Evolutionary conservation across 1,140 invertebrate genomes (phyloP), one percentile per base, ranked within the genome.

Genomic region (Brachionus angularis): DNA sequence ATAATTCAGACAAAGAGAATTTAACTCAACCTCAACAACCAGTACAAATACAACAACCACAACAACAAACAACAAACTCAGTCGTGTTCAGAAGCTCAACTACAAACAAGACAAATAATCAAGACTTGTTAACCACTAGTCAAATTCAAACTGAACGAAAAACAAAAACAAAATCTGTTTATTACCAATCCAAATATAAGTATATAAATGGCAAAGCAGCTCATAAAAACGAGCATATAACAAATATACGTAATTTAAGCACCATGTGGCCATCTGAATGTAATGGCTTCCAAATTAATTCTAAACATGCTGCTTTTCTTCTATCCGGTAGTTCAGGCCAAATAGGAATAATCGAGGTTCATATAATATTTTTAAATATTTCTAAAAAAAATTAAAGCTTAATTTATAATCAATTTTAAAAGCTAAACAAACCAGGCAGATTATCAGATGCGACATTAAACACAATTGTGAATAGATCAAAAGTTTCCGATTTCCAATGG

Each of bases 251-350:
- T 50, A 93, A 93, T 77, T 83, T 96, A 5, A 91, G 90, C 79
- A 86, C 90, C 46, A 91, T 91, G 77, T 88, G 95, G 75, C 90
- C 91, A 3, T 90, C 91, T 27, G 92, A 96, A 80, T 93, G 91
- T 79, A 90, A 96, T 82, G 89, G 91, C 46, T 93, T 96, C 79
- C 89, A 90, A 79, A 90, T 88, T 0, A 96, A 96, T 83, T 84
- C 86, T 7, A 85, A 88, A 72, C 84, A 90, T 33, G 90, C 91
- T 62, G 91, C 90, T 1, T 87, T 96, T 8, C 91, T 91, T 1
- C 80, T 95, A 12, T 88, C 88, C 71, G 91, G 91, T 1, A 87
- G 89, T 8, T 92, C 91, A 18, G 92, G 92, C 0, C 89, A 91
- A 76, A 86, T 96, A 31, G 89, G 90, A 36, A 86, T 96, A 25